These are phyloP conservation scores for Holacanthus passer DNA, from an alignment of 2,113 vertebrate genomes.

Conservation along the genomic window DNA sequence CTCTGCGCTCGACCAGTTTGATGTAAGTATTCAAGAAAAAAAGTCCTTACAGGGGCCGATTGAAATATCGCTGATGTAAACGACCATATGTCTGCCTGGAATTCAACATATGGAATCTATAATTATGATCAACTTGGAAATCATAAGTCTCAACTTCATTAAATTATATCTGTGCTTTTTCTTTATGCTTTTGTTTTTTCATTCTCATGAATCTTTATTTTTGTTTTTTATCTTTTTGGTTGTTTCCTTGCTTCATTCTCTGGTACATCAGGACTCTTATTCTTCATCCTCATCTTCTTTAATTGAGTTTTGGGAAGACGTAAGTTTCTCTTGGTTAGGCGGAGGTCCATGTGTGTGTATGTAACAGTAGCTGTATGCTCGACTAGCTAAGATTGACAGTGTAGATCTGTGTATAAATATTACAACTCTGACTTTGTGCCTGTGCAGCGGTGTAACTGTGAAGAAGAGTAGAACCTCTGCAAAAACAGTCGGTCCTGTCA, in stretches of 20 bases:
- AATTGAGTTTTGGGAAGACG: constrained; percentile 98
- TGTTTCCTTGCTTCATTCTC: constrained; percentile 87
- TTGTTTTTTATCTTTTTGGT: constrained; percentile 84
- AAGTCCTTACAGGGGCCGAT: neutral
- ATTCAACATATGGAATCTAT: neutral
- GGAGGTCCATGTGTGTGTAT: constrained; percentile 12
- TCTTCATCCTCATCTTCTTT: constrained; percentile 96
- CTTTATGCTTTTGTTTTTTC: constrained; percentile 41
- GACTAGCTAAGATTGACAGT: neutral
- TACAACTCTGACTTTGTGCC: neutral
- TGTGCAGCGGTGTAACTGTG: constrained; percentile 11
- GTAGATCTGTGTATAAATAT: constrained; percentile 21
- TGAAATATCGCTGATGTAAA: neutral
- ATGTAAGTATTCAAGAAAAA: constrained; percentile 87
- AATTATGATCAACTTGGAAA: neutral
- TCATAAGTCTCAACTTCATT: neutral
- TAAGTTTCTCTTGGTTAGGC: constrained; percentile 86
- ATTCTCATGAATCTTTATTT: constrained; percentile 74
- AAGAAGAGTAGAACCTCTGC: constrained; percentile 10
- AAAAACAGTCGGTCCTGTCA: neutral
- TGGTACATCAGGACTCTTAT: constrained; percentile 93
- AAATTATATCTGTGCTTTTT: constrained; percentile 14
- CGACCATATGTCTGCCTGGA: neutral
- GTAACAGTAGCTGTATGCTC: constrained; percentile 32
- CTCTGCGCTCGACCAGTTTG: constrained; percentile 95